Evolutionary conservation across 2,113 vertebrate species (phyloP), one percentile per base, ranked within the genome.

Genomic region (Grammomys dolichurus): DNA sequence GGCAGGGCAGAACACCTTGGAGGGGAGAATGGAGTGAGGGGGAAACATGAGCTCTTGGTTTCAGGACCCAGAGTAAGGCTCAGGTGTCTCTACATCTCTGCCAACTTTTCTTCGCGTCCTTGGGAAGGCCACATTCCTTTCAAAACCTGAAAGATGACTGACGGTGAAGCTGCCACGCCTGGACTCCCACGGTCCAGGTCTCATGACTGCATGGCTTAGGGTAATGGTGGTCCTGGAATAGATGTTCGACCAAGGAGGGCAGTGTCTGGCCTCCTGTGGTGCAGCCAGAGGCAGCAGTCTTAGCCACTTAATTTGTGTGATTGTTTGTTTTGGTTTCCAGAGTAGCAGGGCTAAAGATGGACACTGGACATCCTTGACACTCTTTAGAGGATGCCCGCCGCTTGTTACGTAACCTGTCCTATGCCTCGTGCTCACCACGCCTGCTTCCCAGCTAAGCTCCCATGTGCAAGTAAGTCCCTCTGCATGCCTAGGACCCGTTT

Each of bases 281-380:
- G 5, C 16, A 26, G n/a, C 5, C 31, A 28, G 58, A 36, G 0
- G 2, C 0, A 17, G 22, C 10, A 14, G 40, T 5, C 58, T 75
- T 46, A 13, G n/a, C 46, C 12, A 1, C 2, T 5, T 24, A 14
- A 16, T 24, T 67, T 31, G 20, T 10, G 9, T 20, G 78, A 19
- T 6, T 17, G 24, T 87, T 84, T 88, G 75, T n/a, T 90, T 67
- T 73, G 40, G n/a, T 84, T 92, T n/a, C 28, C 16, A 24, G 56
- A 12, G 54, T 10, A 77, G 43, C 14, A 24, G 26, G 54, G 46
- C 22, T 26, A 58, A 76, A 78, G 63, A 65, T n/a, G 10, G 46
- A 56, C 43, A 22, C 48, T 0, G 40, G 58, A 20, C 56, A 43
- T 43, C 10, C 84, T 76, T 9, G 22, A 2, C 8, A 1, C 22